A percentile compares a stretch with the other conserved stretches of the same genome.
phyloP scores from a whole-genome alignment of 2,797 vertebrate species.

The Leptoclinus maculatus region DNA sequence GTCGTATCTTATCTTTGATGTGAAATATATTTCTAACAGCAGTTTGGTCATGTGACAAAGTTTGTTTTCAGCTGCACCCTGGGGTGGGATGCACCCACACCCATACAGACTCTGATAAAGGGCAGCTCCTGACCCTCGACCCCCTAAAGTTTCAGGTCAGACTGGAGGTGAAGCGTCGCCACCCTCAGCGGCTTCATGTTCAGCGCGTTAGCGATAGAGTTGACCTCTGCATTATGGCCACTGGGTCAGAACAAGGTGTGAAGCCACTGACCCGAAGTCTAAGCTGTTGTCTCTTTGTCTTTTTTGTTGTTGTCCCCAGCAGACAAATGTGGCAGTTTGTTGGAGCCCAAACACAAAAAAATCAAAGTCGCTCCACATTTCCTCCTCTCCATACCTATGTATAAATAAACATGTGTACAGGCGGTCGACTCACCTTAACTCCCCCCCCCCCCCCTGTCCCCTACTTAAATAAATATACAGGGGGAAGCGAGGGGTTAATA shows the following conservation, averaged over 20 bases:
- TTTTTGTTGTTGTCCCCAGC: constrained; percentile 20
- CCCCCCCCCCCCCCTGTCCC: constrained; percentile 25
- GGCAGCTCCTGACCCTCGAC: constrained; percentile 56
- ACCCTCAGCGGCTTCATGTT: constrained; percentile 15
- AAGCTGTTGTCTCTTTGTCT: constrained; percentile 37
- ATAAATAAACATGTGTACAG: constrained; percentile 76
- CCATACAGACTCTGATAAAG: constrained; percentile 42
- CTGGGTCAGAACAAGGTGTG: constrained; percentile 61
- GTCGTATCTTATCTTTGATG: neutral
- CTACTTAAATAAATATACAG: constrained; percentile 74
- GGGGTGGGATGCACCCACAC: constrained; percentile 22
- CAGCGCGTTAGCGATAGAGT: constrained; percentile 19
- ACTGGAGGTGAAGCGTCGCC: constrained; percentile 29
- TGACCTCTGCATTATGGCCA: constrained; percentile 40
- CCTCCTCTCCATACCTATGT: constrained; percentile 40
- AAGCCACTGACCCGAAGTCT: constrained; percentile 66
- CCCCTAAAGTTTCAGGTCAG: constrained; percentile 15
- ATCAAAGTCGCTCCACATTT: constrained; percentile 29
- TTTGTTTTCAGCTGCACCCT: constrained; percentile 24
- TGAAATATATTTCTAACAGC: neutral
- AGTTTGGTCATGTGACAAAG: constrained; percentile 12
- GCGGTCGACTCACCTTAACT: constrained; percentile 66
- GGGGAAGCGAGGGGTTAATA: constrained; percentile 75
- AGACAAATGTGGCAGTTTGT: constrained; percentile 13
- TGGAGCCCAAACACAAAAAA: constrained; percentile 15